phyloP scores from a whole-genome alignment of 2,888 invertebrate genomes.

The Tinea pellionella region DNA sequence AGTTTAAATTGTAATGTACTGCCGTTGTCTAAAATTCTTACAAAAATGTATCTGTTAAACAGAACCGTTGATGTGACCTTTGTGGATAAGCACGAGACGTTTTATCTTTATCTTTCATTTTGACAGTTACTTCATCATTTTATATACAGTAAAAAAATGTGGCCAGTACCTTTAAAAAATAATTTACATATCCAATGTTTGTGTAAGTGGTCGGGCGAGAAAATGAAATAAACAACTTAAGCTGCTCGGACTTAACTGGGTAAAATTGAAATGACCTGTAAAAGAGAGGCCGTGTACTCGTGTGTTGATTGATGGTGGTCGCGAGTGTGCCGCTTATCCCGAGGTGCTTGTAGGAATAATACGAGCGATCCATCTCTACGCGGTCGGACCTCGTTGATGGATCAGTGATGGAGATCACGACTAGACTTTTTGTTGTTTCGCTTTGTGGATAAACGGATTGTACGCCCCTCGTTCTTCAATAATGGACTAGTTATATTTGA shows the following conservation, averaged over 20 bases:
- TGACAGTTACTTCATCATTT: not conserved
- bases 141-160: not conserved
- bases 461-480: conserved; percentile 39
- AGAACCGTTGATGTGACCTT: not conserved
- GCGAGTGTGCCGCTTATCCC: conserved; percentile 33
- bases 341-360: conserved; percentile 55
- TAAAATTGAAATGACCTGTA: conserved; percentile 32
- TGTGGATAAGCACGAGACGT: not conserved
- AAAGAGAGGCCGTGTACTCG: conserved; percentile 33
- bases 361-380: conserved; percentile 56
- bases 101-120: conserved; percentile 1
- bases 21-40: not conserved
- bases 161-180: not conserved
- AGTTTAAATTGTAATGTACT: not conserved
- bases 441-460: conserved; percentile 50
- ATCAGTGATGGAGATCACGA: conserved; percentile 62
- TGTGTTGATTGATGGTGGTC: conserved; percentile 54
- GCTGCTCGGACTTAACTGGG: conserved; percentile 16
- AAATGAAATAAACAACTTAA: not conserved
- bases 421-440: conserved; percentile 55
- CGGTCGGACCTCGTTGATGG: conserved; percentile 48
- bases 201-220: not conserved
- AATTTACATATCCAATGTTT: conserved; percentile 8
- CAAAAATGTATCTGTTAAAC: not conserved
- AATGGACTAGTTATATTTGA: conserved; percentile 20